Evolutionary conservation across 92 coral and sea anemone species (phyloP).

Genomic region (Epizoanthus rinbou): DNA sequence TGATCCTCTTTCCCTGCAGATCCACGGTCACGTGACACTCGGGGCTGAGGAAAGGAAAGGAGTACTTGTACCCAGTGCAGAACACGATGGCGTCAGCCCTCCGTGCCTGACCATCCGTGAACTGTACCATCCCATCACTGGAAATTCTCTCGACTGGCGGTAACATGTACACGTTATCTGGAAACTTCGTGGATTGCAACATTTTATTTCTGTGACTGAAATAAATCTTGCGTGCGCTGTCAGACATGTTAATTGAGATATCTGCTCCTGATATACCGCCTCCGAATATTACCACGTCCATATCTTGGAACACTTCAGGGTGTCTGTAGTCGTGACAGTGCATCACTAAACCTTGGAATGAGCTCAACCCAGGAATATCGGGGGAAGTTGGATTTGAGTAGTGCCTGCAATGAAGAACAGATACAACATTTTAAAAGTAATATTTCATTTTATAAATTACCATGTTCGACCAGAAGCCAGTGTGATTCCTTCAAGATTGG

Average conservation of each 20-base stretch:
- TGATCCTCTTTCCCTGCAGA: slow-evolving; percentile 58
- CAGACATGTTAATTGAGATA: slow-evolving; percentile 57
- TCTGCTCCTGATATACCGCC: slow-evolving; percentile 82
- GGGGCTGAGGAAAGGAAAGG: slow-evolving; percentile 76
- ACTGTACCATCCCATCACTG: slow-evolving; percentile 61
- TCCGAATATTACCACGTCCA: slow-evolving; percentile 73
- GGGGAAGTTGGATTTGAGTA: slow-evolving; percentile 68
- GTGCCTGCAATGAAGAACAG: slow-evolving; percentile 57
- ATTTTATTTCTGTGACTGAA: slow-evolving; percentile 67
- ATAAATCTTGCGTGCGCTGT: slow-evolving; percentile 61
- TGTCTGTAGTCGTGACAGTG: slow-evolving; percentile 80
- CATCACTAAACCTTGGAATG: slow-evolving; percentile 78
- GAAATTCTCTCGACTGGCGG: slow-evolving; percentile 49
- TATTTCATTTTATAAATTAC: too few relatives aligned
- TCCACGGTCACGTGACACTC: slow-evolving; percentile 69
- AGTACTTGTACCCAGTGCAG: slow-evolving; percentile 83
- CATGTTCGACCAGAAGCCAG: too few relatives aligned
- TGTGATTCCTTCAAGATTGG: too few relatives aligned
- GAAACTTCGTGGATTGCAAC: slow-evolving; percentile 44
- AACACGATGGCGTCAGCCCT: slow-evolving; percentile 68
- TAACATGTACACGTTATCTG: slow-evolving; percentile 65
- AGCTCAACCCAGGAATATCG: slow-evolving; percentile 66
- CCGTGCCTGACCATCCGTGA: slow-evolving; percentile 61
- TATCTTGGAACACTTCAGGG: slow-evolving; percentile 64
- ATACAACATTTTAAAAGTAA: too few relatives aligned